These are phyloP conservation scores for Nyctalus aviator DNA, from an alignment of 2,797 vertebrate species.

Conservation along the genomic window DNA sequence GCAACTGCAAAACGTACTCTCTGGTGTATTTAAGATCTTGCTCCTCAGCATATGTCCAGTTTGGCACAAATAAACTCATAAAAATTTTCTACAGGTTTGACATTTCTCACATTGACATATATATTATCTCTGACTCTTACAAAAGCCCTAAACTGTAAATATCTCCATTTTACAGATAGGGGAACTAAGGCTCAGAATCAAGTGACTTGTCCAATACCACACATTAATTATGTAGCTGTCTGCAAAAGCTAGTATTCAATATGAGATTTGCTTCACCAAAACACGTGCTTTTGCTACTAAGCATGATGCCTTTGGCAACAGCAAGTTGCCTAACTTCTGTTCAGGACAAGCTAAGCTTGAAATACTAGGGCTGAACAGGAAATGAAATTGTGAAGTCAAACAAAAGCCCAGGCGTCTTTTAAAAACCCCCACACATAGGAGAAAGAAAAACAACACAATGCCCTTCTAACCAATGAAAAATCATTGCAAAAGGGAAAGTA, in stretches of 20 bases:
- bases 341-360: slow-evolving; percentile 64
- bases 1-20: background rate
- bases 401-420: background rate
- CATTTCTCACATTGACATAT: background rate
- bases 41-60: background rate
- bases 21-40: background rate
- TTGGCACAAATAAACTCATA: background rate
- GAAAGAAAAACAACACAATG: background rate
- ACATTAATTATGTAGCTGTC: background rate
- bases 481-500: slow-evolving; percentile 47
- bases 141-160: slow-evolving; percentile 31
- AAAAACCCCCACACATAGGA: background rate
- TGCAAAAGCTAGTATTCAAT: background rate
- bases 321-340: slow-evolving; percentile 69
- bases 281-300: background rate
- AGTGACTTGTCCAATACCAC: background rate
- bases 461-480: slow-evolving; percentile 68
- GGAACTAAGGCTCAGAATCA: slow-evolving; percentile 26
- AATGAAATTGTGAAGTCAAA: slow-evolving; percentile 66
- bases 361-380: slow-evolving; percentile 67
- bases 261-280: slow-evolving; percentile 8
- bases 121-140: background rate
- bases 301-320: slow-evolving; percentile 30
- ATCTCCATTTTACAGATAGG: slow-evolving; percentile 12
- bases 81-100: background rate